phyloP scores from a whole-genome alignment of 2,113 vertebrate genomes.

The Hydropotes inermis region DNA sequence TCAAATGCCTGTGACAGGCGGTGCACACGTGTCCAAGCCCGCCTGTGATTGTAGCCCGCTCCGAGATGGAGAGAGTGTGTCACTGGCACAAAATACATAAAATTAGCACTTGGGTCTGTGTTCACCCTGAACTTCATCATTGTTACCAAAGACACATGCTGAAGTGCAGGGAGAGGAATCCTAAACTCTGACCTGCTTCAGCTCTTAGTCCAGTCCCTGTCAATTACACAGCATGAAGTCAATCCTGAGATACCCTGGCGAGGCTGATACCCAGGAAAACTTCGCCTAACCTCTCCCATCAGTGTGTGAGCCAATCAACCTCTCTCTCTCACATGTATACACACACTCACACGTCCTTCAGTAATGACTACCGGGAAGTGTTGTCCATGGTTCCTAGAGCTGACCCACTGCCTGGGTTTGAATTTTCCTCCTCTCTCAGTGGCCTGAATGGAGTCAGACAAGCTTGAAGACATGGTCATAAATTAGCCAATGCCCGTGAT shows the following conservation, averaged over 20 bases:
- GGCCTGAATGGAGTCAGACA: not conserved
- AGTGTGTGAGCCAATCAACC: not conserved
- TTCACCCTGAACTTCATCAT: not conserved
- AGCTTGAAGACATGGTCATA: not conserved
- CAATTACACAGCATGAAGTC: not conserved
- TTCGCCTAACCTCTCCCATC: not conserved
- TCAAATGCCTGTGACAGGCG: not conserved
- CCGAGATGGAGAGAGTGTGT: not conserved
- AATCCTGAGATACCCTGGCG: not conserved
- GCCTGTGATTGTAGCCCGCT: not conserved
- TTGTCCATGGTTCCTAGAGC: not conserved
- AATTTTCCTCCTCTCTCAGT: not conserved
- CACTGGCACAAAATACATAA: not conserved
- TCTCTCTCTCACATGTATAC: not conserved
- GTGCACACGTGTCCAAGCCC: rapidly evolving
- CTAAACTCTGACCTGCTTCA: not conserved
- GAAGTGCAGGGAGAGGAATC: not conserved
- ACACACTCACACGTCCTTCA: not conserved
- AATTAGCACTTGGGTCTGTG: not conserved
- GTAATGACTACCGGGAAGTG: not conserved
- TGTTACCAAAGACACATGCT: not conserved
- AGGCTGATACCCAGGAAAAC: not conserved
- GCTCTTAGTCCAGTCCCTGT: not conserved
- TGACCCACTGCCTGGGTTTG: not conserved
- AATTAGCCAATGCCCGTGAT: not conserved